Evolutionary conservation across 30 jellyfish, hydroid and myxozoan genomes (phyloP).

Genomic region (Hydractinia symbiolongicarpus): DNA sequence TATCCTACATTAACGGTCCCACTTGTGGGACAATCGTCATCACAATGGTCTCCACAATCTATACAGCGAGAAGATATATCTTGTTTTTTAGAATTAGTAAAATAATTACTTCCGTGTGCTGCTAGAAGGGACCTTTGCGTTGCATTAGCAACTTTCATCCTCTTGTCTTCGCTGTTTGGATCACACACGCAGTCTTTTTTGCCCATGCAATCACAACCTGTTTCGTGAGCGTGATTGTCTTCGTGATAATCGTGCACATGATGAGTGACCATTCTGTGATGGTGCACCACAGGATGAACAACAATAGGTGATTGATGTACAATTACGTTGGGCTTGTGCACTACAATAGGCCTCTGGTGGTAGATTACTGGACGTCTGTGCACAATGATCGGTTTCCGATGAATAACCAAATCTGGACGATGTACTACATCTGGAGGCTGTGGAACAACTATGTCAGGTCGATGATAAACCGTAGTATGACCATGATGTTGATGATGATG

Average conservation of each 20-base stretch:
- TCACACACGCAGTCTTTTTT: conserved; percentile 82
- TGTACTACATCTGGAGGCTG: conserved; percentile 78
- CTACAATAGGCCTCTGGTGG: conserved; percentile 78
- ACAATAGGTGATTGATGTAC: conserved; percentile 88
- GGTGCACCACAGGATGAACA: conserved; percentile 57
- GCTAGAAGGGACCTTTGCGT: conserved; percentile 10
- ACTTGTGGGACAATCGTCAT: conserved; percentile 26
- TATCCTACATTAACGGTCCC: conserved; percentile 27
- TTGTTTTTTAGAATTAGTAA: conserved; percentile 18
- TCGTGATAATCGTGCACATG: conserved; percentile 63
- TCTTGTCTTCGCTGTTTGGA: background rate
- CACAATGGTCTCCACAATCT: conserved; percentile 21
- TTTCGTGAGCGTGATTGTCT: conserved; percentile 45
- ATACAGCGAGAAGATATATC: conserved; percentile 18
- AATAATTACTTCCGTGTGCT: conserved; percentile 13
- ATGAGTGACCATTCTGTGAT: conserved; percentile 44
- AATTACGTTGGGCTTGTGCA: conserved; percentile 79
- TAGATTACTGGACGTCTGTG: conserved; percentile 79
- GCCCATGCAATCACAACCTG: conserved; percentile 69
- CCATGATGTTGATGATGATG: conserved; percentile 55
- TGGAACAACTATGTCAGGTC: conserved; percentile 77
- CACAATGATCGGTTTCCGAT: conserved; percentile 71
- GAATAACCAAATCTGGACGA: conserved; percentile 82
- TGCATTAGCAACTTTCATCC: conserved; percentile 1
- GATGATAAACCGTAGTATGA: conserved; percentile 40